Evolutionary conservation across 2,888 invertebrate genomes (phyloP).

Genomic region (Ophonus ardosiacus): DNA sequence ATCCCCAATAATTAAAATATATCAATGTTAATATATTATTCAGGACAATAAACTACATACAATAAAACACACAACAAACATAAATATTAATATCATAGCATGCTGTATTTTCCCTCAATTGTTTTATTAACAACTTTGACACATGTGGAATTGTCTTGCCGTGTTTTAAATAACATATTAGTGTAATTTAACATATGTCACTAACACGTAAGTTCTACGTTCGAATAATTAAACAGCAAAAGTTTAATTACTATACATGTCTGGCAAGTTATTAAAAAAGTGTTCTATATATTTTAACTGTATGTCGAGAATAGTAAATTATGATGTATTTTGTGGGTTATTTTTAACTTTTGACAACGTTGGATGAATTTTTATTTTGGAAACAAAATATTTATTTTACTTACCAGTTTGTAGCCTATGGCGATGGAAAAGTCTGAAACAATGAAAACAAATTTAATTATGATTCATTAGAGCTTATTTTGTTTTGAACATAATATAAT

Average conservation of each 20-base stretch:
- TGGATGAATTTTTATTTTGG: not conserved
- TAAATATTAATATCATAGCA: conserved; percentile 29
- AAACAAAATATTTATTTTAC: conserved; percentile 9
- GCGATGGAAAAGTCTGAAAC: conserved; percentile 21
- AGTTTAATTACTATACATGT: conserved; percentile 5
- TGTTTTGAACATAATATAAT: not conserved
- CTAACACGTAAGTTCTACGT: conserved; percentile 7
- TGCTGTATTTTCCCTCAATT: not conserved
- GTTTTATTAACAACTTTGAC: conserved; percentile 43
- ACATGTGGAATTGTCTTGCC: conserved; percentile 26
- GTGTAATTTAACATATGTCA: conserved; percentile 44
- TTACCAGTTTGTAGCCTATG: conserved; percentile 1
- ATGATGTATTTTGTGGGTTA: conserved; percentile 3
- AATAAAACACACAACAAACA: not conserved
- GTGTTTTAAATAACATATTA: conserved; percentile 43
- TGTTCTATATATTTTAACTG: conserved; percentile 42
- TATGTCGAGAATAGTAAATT: not conserved
- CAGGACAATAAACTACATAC: not conserved
- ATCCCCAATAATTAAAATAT: not conserved
- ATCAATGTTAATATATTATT: not conserved
- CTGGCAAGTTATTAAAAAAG: conserved; percentile 23
- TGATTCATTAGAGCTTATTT: not conserved
- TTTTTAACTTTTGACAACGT: not conserved
- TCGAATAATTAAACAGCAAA: conserved; percentile 22
- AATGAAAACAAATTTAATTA: conserved; percentile 10